phyloP scores from a whole-genome alignment of 2,888 invertebrate species.

The Polietes domitor region DNA sequence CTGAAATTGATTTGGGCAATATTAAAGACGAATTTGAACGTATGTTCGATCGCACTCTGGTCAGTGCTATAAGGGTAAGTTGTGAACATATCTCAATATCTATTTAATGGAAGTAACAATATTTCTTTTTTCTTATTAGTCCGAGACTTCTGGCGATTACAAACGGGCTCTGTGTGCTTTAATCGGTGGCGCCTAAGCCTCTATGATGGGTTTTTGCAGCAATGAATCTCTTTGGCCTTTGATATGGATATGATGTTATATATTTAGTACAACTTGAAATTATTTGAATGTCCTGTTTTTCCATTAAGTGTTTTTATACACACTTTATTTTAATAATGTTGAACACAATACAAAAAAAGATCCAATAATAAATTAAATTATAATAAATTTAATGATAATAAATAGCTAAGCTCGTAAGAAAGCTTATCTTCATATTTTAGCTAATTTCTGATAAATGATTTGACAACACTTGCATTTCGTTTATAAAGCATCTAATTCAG shows the following conservation, averaged over 20 bases:
- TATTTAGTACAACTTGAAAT: conserved; percentile 1
- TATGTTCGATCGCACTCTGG: conserved; percentile 85
- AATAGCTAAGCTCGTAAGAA: too few species aligned
- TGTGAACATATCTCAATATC: neutral
- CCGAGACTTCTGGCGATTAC: conserved; percentile 65
- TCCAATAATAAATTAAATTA: too few species aligned
- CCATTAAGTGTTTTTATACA: too few species aligned
- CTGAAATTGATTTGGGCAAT: conserved; percentile 85
- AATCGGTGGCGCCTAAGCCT: conserved; percentile 55
- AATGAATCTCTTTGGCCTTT: conserved; percentile 19
- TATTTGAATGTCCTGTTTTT: neutral
- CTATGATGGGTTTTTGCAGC: neutral
- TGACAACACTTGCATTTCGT: too few species aligned
- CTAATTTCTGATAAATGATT: too few species aligned
- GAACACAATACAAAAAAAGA: neutral
- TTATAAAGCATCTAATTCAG: too few species aligned
- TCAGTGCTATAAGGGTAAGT: conserved; percentile 84
- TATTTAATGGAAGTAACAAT: neutral
- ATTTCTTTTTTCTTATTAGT: conserved; percentile 33
- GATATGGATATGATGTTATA: neutral
- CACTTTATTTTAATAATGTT: neutral
- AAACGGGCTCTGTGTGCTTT: conserved; percentile 60
- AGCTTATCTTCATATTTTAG: too few species aligned
- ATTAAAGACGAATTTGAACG: conserved; percentile 87
- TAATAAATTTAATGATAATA: too few species aligned